A percentile compares a stretch with the other conserved stretches of the same genome.
Conservation (phyloP, 2,888 invertebrate species). For the Itoplectis maculator region DNA sequence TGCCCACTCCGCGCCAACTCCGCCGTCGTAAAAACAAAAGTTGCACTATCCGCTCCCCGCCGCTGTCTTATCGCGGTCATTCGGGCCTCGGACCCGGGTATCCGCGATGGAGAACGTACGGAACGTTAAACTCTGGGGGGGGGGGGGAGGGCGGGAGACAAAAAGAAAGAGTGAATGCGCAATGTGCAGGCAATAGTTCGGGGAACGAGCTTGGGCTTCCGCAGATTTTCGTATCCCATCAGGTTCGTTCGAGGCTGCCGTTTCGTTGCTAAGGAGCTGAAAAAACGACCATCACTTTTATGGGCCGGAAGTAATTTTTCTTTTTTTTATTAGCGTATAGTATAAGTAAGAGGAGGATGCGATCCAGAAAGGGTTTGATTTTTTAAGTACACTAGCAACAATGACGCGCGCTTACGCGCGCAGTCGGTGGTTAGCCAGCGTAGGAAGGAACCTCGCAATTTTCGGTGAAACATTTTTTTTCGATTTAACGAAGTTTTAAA, state of each 20-base stretch:
- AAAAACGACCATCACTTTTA: neutral
- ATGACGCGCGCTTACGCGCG: too few species aligned
- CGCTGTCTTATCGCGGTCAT: conserved; percentile 74
- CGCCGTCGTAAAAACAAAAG: conserved; percentile 77
- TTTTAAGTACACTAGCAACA: too few species aligned
- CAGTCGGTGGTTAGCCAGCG: too few species aligned
- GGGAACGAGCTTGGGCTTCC: conserved; percentile 14
- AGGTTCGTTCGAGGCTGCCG: conserved; percentile 11
- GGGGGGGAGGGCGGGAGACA: conserved; percentile 2
- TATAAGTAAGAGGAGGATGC: neutral
- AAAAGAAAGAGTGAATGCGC: neutral
- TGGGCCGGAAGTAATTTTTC: neutral
- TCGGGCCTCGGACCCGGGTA: conserved; percentile 34
- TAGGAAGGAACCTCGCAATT: too few species aligned
- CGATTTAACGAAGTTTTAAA: too few species aligned
- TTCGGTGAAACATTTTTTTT: too few species aligned
- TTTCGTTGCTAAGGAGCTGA: neutral
- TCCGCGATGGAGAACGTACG: conserved; percentile 24
- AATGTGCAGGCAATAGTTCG: conserved; percentile 5
- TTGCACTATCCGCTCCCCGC: conserved; percentile 65
- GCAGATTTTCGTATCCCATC: conserved; percentile 27
- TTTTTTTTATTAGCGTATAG: neutral
- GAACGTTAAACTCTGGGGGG: conserved; percentile 20
- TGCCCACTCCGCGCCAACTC: conserved; percentile 69
- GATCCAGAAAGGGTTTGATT: too few species aligned